Percentiles rank a stretch among this genome's conserved stretches.
These are phyloP conservation scores for Ganaspis brasiliensis DNA, from an alignment of 2,888 invertebrate species.

Conservation along the genomic window DNA sequence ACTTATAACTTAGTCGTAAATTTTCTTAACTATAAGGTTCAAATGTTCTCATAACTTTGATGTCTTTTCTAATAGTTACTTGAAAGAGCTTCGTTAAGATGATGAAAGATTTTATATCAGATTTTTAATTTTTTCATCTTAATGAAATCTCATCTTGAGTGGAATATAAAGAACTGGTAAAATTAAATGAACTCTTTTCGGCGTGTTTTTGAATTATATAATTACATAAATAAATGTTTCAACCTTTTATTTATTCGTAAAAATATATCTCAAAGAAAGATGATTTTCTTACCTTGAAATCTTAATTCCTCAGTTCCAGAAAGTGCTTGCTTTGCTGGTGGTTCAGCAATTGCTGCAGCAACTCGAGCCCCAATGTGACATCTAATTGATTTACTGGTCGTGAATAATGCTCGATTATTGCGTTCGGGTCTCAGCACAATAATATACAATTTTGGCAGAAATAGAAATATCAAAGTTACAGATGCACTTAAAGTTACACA, in stretches of 20 bases:
- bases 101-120: not conserved
- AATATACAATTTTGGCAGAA: conserved; percentile 89
- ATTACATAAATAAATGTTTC: too few species aligned
- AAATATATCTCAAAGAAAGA: not conserved
- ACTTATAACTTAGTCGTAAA: conserved; percentile 5
- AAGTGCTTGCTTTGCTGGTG: conserved; percentile 65
- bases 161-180: too few species aligned
- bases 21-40: not conserved
- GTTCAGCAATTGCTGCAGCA: conserved; percentile 77
- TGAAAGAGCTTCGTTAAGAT: conserved; percentile 1
- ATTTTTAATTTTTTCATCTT: not conserved
- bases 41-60: conserved; percentile 28
- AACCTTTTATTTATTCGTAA: too few species aligned
- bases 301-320: conserved; percentile 57
- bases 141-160: not conserved
- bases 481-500: conserved; percentile 88
- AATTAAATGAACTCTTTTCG: too few species aligned
- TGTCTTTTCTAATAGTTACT: conserved; percentile 20
- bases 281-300: conserved; percentile 29
- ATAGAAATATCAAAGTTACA: conserved; percentile 87
- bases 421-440: conserved; percentile 88
- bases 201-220: too few species aligned
- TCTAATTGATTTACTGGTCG: conserved; percentile 84
- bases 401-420: conserved; percentile 86
- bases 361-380: conserved; percentile 83